These are phyloP conservation scores for Rana temporaria DNA, from an alignment of 2,113 vertebrate species.

Conservation along the genomic window DNA sequence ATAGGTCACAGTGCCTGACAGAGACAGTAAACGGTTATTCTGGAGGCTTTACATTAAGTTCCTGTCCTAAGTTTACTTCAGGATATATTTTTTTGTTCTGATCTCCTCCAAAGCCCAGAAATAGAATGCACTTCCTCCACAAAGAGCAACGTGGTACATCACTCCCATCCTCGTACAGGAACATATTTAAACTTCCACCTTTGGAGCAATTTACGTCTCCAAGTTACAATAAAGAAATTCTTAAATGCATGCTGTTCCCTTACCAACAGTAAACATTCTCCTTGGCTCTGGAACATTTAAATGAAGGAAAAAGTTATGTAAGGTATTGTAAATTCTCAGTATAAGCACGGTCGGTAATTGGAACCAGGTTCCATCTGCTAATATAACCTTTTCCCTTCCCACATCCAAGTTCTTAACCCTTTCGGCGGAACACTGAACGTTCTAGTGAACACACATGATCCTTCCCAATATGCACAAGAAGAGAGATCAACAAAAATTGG, in stretches of 20 bases:
- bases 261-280: slow-evolving; percentile 36
- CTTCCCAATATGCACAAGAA: too few relatives aligned
- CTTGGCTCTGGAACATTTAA: slow-evolving; percentile 41
- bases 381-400: slow-evolving; percentile 22
- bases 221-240: background rate
- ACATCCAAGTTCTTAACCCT: slow-evolving; percentile 19
- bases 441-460: too few relatives aligned
- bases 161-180: background rate
- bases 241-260: slow-evolving; percentile 4
- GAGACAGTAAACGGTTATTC: too few relatives aligned
- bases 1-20: too few relatives aligned
- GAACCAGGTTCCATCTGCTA: slow-evolving; percentile 33
- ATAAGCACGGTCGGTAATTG: slow-evolving; percentile 30
- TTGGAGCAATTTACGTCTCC: background rate
- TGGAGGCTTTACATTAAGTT: background rate
- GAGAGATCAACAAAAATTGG: too few relatives aligned
- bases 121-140: background rate
- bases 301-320: slow-evolving; percentile 55
- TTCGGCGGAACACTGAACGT: background rate
- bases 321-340: slow-evolving; percentile 53
- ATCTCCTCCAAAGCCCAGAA: background rate
- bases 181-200: background rate
- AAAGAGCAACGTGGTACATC: background rate
- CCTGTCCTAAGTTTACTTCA: slow-evolving; percentile 10
- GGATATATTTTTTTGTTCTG: background rate